Percentiles rank a stretch among this genome's conserved stretches.
These are phyloP conservation scores for Papio anubis DNA, from an alignment of 2,113 vertebrate species.

Conservation along the genomic window DNA sequence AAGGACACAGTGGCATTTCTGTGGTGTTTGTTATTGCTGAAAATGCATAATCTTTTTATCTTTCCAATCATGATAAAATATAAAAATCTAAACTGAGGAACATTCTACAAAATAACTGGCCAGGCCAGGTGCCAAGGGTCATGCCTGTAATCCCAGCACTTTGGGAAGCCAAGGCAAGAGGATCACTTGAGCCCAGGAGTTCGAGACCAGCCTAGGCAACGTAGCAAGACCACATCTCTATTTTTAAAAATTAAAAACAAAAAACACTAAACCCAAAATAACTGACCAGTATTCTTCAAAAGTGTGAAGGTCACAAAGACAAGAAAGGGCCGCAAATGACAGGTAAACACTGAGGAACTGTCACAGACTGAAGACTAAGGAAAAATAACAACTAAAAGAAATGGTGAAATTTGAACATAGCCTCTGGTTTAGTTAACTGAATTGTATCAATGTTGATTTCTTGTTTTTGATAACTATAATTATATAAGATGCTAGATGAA, in stretches of 20 bases:
- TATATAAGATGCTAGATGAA: neutral
- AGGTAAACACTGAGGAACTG: neutral
- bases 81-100: neutral
- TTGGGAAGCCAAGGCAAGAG: too few relatives aligned
- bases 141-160: too few relatives aligned
- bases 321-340: neutral
- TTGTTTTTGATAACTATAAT: constrained; percentile 18
- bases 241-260: too few relatives aligned
- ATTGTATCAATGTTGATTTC: constrained; percentile 18
- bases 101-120: neutral
- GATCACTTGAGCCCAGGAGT: too few relatives aligned
- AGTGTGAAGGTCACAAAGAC: neutral
- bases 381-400: constrained; percentile 41
- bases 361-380: neutral
- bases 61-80: neutral
- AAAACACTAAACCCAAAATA: too few relatives aligned
- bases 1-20: neutral
- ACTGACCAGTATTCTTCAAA: neutral
- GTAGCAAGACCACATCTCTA: too few relatives aligned
- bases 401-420: neutral
- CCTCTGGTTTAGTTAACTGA: neutral
- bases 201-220: too few relatives aligned
- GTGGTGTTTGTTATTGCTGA: neutral
- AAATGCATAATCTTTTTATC: neutral
- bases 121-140: too few relatives aligned